A percentile compares a stretch with the other conserved stretches of the same genome.
phyloP scores from a whole-genome alignment of 92 coral and sea anemone species.

The Phymanthus crucifer region DNA sequence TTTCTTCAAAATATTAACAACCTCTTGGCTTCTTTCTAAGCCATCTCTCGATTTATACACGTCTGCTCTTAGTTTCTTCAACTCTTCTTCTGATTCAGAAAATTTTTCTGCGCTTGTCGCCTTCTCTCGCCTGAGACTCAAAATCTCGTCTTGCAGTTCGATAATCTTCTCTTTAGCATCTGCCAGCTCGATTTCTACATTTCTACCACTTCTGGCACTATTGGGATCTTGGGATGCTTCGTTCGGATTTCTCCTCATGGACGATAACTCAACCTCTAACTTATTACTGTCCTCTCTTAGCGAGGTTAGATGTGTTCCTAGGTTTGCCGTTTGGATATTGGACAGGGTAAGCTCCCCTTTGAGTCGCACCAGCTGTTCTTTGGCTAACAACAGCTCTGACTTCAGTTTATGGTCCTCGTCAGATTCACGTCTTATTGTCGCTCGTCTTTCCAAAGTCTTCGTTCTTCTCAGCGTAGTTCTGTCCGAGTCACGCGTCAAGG shows the following conservation, averaged over 20 bases:
- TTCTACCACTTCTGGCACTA: constrained; percentile 47
- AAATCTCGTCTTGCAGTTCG: constrained; percentile 73
- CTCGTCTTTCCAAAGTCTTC: constrained; percentile 14
- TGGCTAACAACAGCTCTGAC: constrained; percentile 78
- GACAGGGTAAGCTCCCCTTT: constrained; percentile 83
- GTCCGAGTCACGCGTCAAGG: constrained; percentile 23
- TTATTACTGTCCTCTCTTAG: constrained; percentile 85
- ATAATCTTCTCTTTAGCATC: constrained; percentile 76
- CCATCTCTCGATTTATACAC: constrained; percentile 37
- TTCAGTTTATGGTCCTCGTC: constrained; percentile 77
- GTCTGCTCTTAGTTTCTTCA: constrained; percentile 35
- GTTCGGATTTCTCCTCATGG: constrained; percentile 50
- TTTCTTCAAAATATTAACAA: constrained; percentile 29
- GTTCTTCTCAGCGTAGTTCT: constrained; percentile 14
- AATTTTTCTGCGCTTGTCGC: constrained; percentile 44
- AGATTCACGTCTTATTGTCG: constrained; percentile 3
- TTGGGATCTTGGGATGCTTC: constrained; percentile 43
- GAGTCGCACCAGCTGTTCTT: constrained; percentile 84
- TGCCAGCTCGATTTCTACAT: constrained; percentile 79
- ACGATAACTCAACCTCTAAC: constrained; percentile 75
- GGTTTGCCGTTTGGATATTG: constrained; percentile 73
- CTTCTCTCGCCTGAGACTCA: constrained; percentile 72
- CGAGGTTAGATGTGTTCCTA: constrained; percentile 73
- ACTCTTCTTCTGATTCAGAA: constrained; percentile 41
- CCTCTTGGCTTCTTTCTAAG: constrained; percentile 40